Evolutionary conservation across 2,113 vertebrate genomes (phyloP).

Genomic region (Platysteira castanea): DNA sequence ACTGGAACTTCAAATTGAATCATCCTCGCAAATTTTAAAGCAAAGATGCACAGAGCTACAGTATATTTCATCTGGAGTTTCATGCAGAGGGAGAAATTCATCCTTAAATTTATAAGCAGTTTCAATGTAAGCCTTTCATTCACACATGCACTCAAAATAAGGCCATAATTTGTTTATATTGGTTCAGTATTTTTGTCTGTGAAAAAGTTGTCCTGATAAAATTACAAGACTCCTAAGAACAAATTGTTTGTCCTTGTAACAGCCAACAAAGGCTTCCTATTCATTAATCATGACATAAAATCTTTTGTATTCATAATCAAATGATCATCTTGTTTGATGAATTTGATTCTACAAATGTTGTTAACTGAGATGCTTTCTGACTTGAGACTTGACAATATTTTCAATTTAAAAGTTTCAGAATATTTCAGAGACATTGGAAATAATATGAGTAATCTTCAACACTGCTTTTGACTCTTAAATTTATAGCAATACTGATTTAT

Average conservation of each 20-base stretch:
- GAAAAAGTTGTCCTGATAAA: background rate
- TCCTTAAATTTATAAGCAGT: background rate
- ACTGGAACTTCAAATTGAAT: background rate
- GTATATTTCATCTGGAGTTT: background rate
- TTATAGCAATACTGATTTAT: background rate
- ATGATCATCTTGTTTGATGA: background rate
- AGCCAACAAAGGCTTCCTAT: background rate
- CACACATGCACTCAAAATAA: background rate
- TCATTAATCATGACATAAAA: background rate
- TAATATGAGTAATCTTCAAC: background rate
- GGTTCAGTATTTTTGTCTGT: background rate
- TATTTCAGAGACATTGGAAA: background rate
- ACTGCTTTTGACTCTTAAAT: background rate
- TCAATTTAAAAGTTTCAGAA: background rate
- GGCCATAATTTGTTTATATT: background rate
- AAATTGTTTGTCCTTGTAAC: background rate
- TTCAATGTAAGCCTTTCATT: background rate
- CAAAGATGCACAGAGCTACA: background rate
- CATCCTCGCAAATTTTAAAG: background rate
- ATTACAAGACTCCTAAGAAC: background rate
- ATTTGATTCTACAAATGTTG: background rate
- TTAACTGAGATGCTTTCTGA: background rate
- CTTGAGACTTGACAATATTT: background rate
- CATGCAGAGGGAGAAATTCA: background rate
- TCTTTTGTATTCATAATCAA: background rate